Base-by-base conservation (phyloP, 35 echinoderm and acorn worm species). In the Anneissia japonica region DNA sequence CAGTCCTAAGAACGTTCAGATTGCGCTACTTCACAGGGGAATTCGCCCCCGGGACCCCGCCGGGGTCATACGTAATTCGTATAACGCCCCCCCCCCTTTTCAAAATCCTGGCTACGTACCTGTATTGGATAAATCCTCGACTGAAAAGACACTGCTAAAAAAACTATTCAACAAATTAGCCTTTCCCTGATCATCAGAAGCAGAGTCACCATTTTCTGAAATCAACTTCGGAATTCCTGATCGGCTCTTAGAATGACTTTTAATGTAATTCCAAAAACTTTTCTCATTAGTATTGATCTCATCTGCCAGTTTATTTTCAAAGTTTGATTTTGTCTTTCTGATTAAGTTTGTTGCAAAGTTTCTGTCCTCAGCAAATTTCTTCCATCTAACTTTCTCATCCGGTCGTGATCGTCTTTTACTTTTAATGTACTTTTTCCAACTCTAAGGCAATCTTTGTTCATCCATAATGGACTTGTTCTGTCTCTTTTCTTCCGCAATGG, bases 231-330 rank as follows among this genome's bases (percentile, higher is more conserved):
- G 28, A 26, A 85, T 16, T 85, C 31, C 30, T 21, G 23, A 4
- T 0, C 29, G 72, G 21, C 28, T 0, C 31, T 85, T 85, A 77
- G 73, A 77, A 36, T 86, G 11, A 14, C 21, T 77, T 32, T 74
- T 86, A 21, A 76, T 74, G 39, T 77, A 77, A 77, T 40, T 86
- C 73, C 84, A 86, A 33, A 77, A 86, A 32, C 73, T 77, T 77
- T 86, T 86, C 33, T 17, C 35, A 77, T 86, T 86, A 5, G 35
- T 11, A 35, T 86, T 86, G 16, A 86, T 86, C 77, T 86, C 84
- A 37, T 36, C 73, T 36, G 84, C 84, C 46, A 86, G 35, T 39
- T 77, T 86, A 21, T 74, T 86, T 30, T 86, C 84, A 76, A 86
- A 86, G 28, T 86, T 19, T 32, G 4, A 32, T 77, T 77, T 86